Base-by-base conservation (phyloP, 2,113 vertebrate species). In the Natator depressus region DNA sequence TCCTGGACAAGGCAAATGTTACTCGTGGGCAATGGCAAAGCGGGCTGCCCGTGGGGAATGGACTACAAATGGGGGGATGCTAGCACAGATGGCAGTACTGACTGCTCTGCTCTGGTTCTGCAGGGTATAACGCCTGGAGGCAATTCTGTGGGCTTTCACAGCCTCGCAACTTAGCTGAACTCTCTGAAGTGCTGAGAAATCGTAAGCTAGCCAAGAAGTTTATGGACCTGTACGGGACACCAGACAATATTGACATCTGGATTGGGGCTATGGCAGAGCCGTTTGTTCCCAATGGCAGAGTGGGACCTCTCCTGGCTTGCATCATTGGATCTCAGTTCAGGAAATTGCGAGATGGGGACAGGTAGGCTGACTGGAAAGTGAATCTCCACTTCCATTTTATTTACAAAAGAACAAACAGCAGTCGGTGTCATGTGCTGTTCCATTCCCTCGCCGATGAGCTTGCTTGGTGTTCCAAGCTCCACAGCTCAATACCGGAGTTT, bases 241-340 rank as follows among this genome's bases (percentile, higher is more conserved):
- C 98, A 0, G 96, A 98, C 84, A 99, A 99, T 81, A 99, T 99
- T 9, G 99, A 99, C 59, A 98, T 99, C 90, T 99, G 99, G 99
- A 95, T 99, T 9, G 99, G 99, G 46, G 98, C 98, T 65, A 98
- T 99, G 13, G 98, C 99, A 11, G 99, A 99, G 91, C 98, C 99
- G 8, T 97, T 99, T 53, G 94, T 99, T 80, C 95, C 93, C 0
- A 98, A 98, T 14, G 99, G 99, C 51, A 97, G 98, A 13, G 99
- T 99, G 12, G 99, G 99, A 3, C 98, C 99, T 94, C 99, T 99
- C 57, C 97, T 99, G 93, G 98, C 99, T 89, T 99, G 99, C 89
- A 98, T 99, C 93, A 98, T 99, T 54, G 98, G 98, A 72, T 98
- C 96, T 69, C 99, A 99, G 98, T 99, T 99, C 95, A 96, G 89